Base-by-base conservation (phyloP, 2,113 vertebrate genomes). In the Aphelocoma coerulescens region DNA sequence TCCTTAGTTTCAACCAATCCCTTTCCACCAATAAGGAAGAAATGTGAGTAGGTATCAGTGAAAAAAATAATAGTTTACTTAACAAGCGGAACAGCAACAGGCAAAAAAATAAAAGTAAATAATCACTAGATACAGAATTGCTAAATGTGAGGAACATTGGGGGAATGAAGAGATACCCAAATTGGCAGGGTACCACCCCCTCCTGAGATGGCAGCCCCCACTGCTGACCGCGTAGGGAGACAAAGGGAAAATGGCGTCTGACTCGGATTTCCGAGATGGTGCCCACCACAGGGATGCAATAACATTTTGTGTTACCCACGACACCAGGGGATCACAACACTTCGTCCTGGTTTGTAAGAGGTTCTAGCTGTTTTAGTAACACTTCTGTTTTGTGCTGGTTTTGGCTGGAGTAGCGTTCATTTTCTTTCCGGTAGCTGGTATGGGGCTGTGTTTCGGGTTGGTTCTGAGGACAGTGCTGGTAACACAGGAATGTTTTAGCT, bases 141-240 rank as follows among this genome's bases (percentile, higher is more conserved):
- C 46, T 35, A 10, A 30, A 30, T 71, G 37, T 61, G 16, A n/a
- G 19, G 23, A n/a, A 43, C 16, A 16, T 46, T 4, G 4, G 7
- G 17, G 23, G 23, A 49, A 18, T 0, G 0, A 33, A 41, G 44
- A 22, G 44, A 19, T 28, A 19, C 37, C 37, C 46, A 71, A 71
- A 61, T 1, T 16, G 51, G 27, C 2, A 1, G 17, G 11, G 18
- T n/a, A 23, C 4, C n/a, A 27, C 30, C 65, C 30, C 12, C 19
- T 51, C 15, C 35, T 28, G 11, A 19, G 24, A 13, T 35, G 35
- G 15, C 9, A 6, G 16, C 17, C 23, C 37, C 9, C 22, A 5
- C 24, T 2, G 4, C n/a, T 48, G 41, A 8, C 41, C 1, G 1
- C 0, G 1, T 6, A 49, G 43, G 65, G 23, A 49, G 22, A 49